Conservation (phyloP, 1,140 invertebrate species). For the Agrypnia vestita region DNA sequence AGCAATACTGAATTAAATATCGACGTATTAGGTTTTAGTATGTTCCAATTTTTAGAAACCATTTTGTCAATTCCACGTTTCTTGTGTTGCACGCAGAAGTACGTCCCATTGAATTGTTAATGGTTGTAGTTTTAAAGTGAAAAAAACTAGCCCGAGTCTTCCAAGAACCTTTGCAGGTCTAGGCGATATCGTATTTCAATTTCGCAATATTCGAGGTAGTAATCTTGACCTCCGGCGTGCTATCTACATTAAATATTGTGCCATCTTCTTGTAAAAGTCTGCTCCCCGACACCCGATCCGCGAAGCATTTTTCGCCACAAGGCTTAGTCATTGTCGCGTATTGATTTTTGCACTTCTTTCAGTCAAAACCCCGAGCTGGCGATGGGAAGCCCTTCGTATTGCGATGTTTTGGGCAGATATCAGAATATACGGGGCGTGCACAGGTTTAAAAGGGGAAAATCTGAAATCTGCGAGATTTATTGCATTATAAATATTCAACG, state of each 20-base stretch:
- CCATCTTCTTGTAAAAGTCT: not conserved
- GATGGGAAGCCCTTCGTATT: slow-evolving; percentile 18
- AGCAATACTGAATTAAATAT: no score
- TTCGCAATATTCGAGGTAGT: no score
- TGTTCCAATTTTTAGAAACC: no score
- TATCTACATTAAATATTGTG: no score
- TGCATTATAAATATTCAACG: slow-evolving; percentile 22
- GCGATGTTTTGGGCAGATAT: slow-evolving; percentile 42
- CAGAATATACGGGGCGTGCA: slow-evolving; percentile 14
- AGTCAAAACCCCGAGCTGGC: slow-evolving; percentile 16
- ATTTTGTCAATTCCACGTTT: no score
- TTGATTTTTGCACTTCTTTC: slow-evolving; percentile 38
- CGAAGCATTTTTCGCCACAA: not conserved
- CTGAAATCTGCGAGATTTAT: slow-evolving; percentile 33
- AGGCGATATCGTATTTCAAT: no score
- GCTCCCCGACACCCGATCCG: not conserved
- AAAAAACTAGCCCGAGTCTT: no score
- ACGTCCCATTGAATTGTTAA: no score
- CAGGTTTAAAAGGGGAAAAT: slow-evolving; percentile 12
- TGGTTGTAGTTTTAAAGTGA: no score
- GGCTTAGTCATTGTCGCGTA: slow-evolving; percentile 28
- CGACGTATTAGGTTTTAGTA: no score
- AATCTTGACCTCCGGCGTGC: not conserved
- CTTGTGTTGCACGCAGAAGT: no score
- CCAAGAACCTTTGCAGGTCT: no score